These are phyloP conservation scores for Gymnocheta viridis DNA, from an alignment of 2,888 invertebrate species.

Conservation along the genomic window DNA sequence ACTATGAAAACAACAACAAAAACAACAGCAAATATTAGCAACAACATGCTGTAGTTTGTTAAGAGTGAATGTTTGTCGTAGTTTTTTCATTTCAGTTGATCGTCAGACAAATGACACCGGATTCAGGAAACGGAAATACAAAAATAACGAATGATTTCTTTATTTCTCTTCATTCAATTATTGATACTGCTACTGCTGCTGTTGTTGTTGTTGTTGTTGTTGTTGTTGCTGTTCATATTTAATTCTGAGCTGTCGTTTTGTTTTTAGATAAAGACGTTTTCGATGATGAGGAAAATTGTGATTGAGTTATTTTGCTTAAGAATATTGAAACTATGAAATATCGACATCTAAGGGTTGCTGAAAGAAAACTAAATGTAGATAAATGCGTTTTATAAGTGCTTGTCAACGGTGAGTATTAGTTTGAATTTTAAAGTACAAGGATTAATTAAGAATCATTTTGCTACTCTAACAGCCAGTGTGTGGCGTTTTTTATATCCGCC, in stretches of 20 bases:
- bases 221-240: conserved; percentile 18
- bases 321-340: conserved; percentile 3
- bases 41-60: conserved; percentile 19
- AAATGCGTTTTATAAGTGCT: conserved; percentile 21
- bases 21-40: conserved; percentile 1
- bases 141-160: conserved; percentile 67
- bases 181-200: conserved; percentile 1
- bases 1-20: conserved; percentile 10
- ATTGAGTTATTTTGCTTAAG: conserved; percentile 48
- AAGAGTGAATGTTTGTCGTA: conserved; percentile 26
- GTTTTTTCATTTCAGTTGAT: conserved; percentile 60
- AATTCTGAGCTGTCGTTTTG: conserved; percentile 32
- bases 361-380: background rate
- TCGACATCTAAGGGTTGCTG: conserved; percentile 28
- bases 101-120: conserved; percentile 69
- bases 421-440: background rate
- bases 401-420: background rate
- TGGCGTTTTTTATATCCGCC: too few relatives aligned
- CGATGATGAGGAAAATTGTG: conserved; percentile 50
- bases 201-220: conserved; percentile 13
- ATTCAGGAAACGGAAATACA: conserved; percentile 68
- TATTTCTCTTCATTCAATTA: conserved; percentile 45
- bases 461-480: too few relatives aligned
- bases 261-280: conserved; percentile 1
- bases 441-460: background rate